A percentile compares a stretch with the other conserved stretches of the same genome.
Conservation (phyloP, 30 jellyfish, hydroid and myxozoan genomes). For the Turritopsis rubra region DNA sequence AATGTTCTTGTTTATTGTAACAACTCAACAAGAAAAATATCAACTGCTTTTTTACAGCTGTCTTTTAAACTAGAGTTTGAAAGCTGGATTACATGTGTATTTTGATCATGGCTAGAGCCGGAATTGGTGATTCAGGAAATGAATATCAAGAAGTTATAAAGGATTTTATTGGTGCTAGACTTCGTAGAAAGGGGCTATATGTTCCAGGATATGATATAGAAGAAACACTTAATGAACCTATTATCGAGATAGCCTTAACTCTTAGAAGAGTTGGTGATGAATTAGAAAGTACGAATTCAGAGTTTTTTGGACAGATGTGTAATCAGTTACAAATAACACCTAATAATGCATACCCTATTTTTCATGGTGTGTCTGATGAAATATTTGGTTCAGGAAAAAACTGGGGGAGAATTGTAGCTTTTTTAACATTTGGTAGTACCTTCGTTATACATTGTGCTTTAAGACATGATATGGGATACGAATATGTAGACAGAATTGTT, state of each 20-base stretch:
- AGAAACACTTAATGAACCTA: constrained; percentile 14
- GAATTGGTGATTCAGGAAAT: constrained; percentile 35
- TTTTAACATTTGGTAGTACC: constrained; percentile 70
- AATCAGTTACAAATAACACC: constrained; percentile 63
- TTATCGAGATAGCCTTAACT: constrained; percentile 53
- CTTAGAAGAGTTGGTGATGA: constrained; percentile 85
- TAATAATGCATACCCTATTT: constrained; percentile 78
- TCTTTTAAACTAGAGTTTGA: background rate
- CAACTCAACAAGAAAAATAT: background rate
- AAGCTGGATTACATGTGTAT: constrained; percentile 18
- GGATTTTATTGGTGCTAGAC: constrained; percentile 61
- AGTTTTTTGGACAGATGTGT: constrained; percentile 69
- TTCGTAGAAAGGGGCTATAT: constrained; percentile 39
- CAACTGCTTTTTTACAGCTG: background rate
- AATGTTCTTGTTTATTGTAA: background rate
- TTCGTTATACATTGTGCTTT: constrained; percentile 80
- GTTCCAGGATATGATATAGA: constrained; percentile 74
- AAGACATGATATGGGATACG: constrained; percentile 58
- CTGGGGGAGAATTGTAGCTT: constrained; percentile 95
- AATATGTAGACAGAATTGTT: constrained; percentile 60
- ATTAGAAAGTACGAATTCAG: constrained; percentile 54
- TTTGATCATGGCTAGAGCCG: constrained; percentile 71
- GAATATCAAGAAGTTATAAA: constrained; percentile 50
- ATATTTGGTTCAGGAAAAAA: constrained; percentile 66
- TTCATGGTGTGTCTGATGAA: constrained; percentile 84